These are phyloP conservation scores for Electrophaes corylata DNA, from an alignment of 2,888 invertebrate species.

Conservation along the genomic window DNA sequence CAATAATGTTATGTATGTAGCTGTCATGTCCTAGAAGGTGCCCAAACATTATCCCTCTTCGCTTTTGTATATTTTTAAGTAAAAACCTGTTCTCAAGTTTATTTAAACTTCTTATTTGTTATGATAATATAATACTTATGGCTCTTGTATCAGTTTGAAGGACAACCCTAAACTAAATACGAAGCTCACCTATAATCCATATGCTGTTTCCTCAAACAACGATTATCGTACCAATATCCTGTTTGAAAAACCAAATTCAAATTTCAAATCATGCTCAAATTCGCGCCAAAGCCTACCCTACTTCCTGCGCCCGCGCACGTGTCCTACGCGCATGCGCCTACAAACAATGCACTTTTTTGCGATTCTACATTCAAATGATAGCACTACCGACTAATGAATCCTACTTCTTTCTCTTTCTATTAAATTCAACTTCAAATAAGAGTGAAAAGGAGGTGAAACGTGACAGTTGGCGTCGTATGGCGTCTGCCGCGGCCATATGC, in stretches of 20 bases:
- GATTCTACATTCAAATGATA: constrained; percentile 76
- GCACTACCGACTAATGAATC: constrained; percentile 79
- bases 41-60: no score
- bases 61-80: no score
- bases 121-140: no score
- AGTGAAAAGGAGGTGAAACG: constrained; percentile 55
- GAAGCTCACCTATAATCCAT: constrained; percentile 64
- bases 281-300: constrained; percentile 79
- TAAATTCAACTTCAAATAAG: constrained; percentile 27
- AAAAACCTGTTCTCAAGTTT: not conserved
- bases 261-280: constrained; percentile 70
- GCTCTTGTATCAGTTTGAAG: not conserved
- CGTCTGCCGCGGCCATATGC: constrained; percentile 82
- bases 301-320: constrained; percentile 70
- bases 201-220: constrained; percentile 65
- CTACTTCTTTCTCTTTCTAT: constrained; percentile 57
- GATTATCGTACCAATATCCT: constrained; percentile 80
- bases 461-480: constrained; percentile 78
- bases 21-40: no score
- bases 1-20: no score
- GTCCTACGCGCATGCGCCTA: constrained; percentile 63
- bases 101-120: not conserved
- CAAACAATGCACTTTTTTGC: constrained; percentile 79
- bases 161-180: constrained; percentile 26
- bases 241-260: constrained; percentile 64